phyloP scores from a whole-genome alignment of 1,140 invertebrate species.

The Psilanteris sp. region DNA sequence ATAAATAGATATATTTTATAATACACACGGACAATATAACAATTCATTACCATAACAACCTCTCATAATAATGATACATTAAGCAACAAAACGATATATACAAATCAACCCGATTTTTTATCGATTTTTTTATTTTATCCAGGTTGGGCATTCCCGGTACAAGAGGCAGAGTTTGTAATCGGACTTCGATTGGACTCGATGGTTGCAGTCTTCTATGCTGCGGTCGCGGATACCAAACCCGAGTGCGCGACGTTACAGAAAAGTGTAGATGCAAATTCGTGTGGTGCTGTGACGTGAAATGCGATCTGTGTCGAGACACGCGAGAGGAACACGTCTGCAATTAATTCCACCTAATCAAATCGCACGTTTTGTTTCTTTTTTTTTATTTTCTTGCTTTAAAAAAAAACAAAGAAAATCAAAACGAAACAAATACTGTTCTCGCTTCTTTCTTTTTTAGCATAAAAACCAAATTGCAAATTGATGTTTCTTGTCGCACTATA shows the following conservation, averaged over 20 bases:
- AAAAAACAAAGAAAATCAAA: too few species aligned
- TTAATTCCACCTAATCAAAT: conserved; percentile 76
- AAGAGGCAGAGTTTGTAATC: conserved; percentile 89
- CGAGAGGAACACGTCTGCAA: conserved; percentile 93
- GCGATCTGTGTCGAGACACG: conserved; percentile 89
- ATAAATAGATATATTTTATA: too few species aligned
- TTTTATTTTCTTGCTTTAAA: background rate
- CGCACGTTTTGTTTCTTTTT: conserved; percentile 24
- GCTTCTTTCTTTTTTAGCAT: too few species aligned
- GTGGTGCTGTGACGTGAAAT: conserved; percentile 95
- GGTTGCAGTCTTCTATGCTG: conserved; percentile 93
- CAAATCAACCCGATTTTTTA: too few species aligned
- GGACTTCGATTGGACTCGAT: conserved; percentile 88
- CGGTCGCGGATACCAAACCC: conserved; percentile 94
- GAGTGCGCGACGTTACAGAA: conserved; percentile 90
- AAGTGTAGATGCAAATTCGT: conserved; percentile 96
- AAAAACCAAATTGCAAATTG: too few species aligned
- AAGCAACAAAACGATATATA: background rate
- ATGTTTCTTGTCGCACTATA: too few species aligned
- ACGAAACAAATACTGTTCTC: too few species aligned
- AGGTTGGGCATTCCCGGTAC: conserved; percentile 92
- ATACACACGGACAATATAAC: too few species aligned
- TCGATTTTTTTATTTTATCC: conserved; percentile 29
- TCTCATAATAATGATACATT: too few species aligned
- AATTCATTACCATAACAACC: too few species aligned